Evolutionary conservation across 2,113 vertebrate species (phyloP).

Genomic region (Leucosticte australis): DNA sequence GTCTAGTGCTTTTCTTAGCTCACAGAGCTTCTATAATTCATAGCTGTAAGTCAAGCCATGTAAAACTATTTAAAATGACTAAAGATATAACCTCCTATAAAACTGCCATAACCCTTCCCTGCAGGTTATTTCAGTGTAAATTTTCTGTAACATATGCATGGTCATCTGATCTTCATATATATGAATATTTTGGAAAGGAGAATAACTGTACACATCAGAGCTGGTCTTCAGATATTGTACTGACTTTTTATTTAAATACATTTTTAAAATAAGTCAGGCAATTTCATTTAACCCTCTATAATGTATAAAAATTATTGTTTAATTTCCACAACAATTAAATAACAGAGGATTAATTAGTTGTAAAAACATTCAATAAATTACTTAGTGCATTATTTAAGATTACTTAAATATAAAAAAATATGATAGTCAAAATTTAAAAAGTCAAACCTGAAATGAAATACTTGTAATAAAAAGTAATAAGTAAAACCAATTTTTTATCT

Average conservation of each 20-base stretch:
- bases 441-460: background rate
- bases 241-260: background rate
- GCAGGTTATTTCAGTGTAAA: conserved; percentile 28
- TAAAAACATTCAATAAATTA: background rate
- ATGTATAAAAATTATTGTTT: background rate
- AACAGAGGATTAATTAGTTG: background rate
- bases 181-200: background rate
- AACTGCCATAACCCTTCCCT: conserved; percentile 13
- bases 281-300: background rate
- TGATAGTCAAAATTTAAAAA: background rate
- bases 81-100: background rate
- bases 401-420: background rate
- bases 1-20: conserved; percentile 7
- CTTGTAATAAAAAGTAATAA: background rate
- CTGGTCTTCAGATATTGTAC: background rate
- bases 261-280: background rate
- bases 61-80: conserved; percentile 23
- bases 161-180: background rate
- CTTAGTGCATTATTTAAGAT: background rate
- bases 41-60: background rate
- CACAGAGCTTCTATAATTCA: background rate
- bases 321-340: background rate
- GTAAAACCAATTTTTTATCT: background rate
- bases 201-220: background rate
- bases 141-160: conserved; percentile 18